A percentile compares a stretch with the other conserved stretches of the same genome.
phyloP scores from a whole-genome alignment of 2,888 invertebrate species.

The Drosophila yooni region DNA sequence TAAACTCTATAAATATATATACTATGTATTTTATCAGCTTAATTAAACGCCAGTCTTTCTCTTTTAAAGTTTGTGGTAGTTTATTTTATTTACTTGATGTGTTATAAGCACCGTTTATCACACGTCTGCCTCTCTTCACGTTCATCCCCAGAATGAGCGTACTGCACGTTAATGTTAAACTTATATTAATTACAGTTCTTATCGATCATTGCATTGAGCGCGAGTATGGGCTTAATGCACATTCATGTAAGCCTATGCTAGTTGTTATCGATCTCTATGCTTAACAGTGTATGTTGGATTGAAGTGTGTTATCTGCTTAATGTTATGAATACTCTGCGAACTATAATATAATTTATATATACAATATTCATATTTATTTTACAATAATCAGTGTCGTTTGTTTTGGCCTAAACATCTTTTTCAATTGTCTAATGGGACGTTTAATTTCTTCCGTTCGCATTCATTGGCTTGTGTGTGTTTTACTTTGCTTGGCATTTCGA shows the following conservation, averaged over 20 bases:
- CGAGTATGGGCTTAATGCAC: neutral
- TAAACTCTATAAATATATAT: neutral
- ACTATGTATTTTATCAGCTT: neutral
- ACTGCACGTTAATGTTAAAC: neutral
- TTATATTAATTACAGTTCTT: neutral
- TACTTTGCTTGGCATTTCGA: slow-evolving; percentile 32
- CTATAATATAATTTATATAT: neutral
- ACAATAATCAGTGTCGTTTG: slow-evolving; percentile 1
- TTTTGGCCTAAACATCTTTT: slow-evolving; percentile 3
- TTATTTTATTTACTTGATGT: neutral
- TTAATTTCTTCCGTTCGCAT: slow-evolving; percentile 35
- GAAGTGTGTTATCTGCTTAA: neutral
- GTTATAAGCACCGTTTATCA: neutral
- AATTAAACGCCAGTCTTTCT: neutral
- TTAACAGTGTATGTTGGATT: neutral
- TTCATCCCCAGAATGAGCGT: too few relatives aligned
- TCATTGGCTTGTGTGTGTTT: slow-evolving; percentile 5
- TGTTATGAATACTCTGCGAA: neutral
- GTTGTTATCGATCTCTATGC: neutral
- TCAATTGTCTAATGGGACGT: slow-evolving; percentile 29
- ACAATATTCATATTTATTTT: neutral
- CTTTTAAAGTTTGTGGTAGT: neutral
- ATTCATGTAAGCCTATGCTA: neutral
- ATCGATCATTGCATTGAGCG: neutral
- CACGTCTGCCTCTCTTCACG: too few relatives aligned